phyloP scores from a whole-genome alignment of 2,797 vertebrate genomes.

The Sciurus carolinensis region DNA sequence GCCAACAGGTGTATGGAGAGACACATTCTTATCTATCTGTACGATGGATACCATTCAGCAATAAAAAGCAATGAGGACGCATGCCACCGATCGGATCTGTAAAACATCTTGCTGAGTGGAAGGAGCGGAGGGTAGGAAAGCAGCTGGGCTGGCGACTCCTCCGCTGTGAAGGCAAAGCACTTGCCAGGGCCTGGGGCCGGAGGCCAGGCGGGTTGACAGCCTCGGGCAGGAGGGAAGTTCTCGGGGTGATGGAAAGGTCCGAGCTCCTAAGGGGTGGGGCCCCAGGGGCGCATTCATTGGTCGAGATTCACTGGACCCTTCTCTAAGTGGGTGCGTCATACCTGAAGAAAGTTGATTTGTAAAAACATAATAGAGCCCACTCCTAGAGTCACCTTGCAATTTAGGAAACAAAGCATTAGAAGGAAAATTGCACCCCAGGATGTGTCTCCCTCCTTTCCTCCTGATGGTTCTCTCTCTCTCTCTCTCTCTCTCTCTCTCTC shows the following conservation, averaged over 20 bases:
- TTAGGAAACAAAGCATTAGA: constrained; percentile 29
- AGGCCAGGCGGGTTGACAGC: background rate
- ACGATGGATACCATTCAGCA: background rate
- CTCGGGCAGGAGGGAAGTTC: background rate
- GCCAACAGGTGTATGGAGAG: background rate
- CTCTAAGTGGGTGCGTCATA: background rate
- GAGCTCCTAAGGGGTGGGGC: background rate
- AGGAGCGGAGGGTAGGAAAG: background rate
- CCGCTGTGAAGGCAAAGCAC: background rate
- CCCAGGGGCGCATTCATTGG: background rate
- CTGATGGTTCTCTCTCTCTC: no score
- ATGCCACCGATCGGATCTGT: background rate
- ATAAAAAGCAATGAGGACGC: background rate
- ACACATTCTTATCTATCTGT: background rate
- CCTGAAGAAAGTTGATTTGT: background rate
- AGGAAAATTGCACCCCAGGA: background rate
- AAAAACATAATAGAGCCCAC: background rate
- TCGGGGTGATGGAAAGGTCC: background rate
- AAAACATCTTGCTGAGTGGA: background rate
- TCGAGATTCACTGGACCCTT: background rate
- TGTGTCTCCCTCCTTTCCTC: background rate
- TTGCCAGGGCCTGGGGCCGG: background rate
- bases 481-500: background rate
- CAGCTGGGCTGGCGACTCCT: background rate
- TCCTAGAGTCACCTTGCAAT: background rate